Percentiles rank a stretch among this genome's conserved stretches.
These are phyloP conservation scores for Podiceps cristatus DNA, from an alignment of 2,113 vertebrate genomes.

Conservation along the genomic window DNA sequence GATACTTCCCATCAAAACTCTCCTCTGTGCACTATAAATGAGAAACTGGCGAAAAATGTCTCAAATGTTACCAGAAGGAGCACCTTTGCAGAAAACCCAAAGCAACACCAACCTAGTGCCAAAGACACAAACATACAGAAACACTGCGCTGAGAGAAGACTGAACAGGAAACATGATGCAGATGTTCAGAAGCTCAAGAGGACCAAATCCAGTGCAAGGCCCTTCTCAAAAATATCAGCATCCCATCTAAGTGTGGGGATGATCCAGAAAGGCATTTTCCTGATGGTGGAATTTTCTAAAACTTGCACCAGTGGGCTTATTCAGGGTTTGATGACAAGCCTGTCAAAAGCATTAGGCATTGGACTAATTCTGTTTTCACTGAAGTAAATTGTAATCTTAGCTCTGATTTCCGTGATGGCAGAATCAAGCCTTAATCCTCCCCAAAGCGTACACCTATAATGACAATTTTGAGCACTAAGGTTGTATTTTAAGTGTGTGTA, in stretches of 20 bases:
- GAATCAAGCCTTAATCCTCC: not conserved
- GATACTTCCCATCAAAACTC: slow-evolving; percentile 46
- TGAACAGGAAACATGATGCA: rapidly evolving
- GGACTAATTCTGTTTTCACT: not conserved
- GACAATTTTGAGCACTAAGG: not conserved
- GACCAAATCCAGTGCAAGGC: not conserved
- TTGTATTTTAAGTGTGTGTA: not conserved
- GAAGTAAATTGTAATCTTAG: not conserved
- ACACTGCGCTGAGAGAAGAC: not conserved
- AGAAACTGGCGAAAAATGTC: not conserved
- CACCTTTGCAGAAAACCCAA: not conserved
- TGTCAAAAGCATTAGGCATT: not conserved
- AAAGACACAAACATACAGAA: not conserved
- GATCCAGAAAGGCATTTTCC: not conserved
- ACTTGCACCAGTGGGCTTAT: not conserved
- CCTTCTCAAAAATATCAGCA: not conserved
- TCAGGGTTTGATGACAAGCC: not conserved
- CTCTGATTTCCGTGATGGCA: not conserved
- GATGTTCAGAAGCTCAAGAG: not conserved
- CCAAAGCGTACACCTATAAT: not conserved
- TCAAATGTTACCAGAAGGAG: not conserved
- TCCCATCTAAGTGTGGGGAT: not conserved
- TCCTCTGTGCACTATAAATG: not conserved
- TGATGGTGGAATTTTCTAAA: not conserved
- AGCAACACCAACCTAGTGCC: not conserved